Percentiles rank a stretch among this genome's conserved stretches.
phyloP scores from a whole-genome alignment of 2,888 invertebrate genomes.

The Aspidiotus rigidus region DNA sequence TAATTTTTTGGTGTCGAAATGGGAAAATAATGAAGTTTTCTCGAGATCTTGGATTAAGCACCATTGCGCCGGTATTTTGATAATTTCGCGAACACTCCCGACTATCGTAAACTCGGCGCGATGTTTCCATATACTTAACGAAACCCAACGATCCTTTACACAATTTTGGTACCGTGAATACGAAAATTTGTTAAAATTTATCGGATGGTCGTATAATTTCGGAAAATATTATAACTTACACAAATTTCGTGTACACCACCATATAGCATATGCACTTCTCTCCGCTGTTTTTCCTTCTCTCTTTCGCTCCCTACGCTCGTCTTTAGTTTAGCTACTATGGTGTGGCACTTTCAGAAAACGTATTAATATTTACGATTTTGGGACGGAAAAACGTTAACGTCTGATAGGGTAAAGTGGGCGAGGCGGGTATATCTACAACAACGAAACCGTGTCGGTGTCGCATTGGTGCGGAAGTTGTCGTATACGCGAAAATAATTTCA shows the following conservation, averaged over 20 bases:
- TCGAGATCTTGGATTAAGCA: too few species aligned
- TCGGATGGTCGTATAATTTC: neutral
- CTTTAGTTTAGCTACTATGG: too few species aligned
- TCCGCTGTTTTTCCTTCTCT: neutral
- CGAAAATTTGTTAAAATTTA: slow-evolving; percentile 1
- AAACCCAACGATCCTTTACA: too few species aligned
- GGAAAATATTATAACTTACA: neutral
- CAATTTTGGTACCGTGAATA: too few species aligned
- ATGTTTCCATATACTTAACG: too few species aligned
- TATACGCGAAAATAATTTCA: slow-evolving; percentile 2
- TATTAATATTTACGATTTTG: slow-evolving; percentile 4
- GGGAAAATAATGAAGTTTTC: too few species aligned
- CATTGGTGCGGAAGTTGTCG: neutral
- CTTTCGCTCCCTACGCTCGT: too few species aligned
- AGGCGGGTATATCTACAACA: neutral
- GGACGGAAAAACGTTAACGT: slow-evolving; percentile 1
- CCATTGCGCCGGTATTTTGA: too few species aligned
- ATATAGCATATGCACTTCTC: neutral
- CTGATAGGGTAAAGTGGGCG: neutral
- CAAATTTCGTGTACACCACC: too few species aligned
- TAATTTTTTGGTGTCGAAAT: too few species aligned
- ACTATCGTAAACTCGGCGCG: too few species aligned
- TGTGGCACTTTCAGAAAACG: neutral
- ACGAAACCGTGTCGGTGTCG: neutral
- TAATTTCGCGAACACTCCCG: too few species aligned